phyloP scores from a whole-genome alignment of 1,140 invertebrate genomes.

The Whitmania pigra region DNA sequence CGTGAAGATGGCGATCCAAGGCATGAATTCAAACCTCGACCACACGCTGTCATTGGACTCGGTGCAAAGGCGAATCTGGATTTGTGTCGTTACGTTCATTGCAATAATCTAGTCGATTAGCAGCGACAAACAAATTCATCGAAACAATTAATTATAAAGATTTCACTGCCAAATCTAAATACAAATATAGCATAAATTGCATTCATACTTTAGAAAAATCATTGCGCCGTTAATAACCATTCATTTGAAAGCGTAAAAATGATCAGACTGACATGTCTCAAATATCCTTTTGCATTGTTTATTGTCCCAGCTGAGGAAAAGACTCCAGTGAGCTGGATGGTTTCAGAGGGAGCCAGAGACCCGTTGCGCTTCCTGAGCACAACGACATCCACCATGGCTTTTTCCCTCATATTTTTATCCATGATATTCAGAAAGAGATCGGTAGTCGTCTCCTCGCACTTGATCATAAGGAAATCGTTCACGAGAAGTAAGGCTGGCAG shows the following conservation, averaged over 20 bases:
- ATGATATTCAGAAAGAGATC: slow-evolving; percentile 8
- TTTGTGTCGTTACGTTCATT: too few relatives aligned
- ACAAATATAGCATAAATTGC: not conserved
- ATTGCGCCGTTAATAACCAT: not conserved
- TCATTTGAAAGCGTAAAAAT: not conserved
- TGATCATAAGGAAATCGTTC: too few relatives aligned
- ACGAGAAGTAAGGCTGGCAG: too few relatives aligned
- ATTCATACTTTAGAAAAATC: not conserved
- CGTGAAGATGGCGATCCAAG: slow-evolving; percentile 13
- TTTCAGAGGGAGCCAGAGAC: slow-evolving; percentile 8
- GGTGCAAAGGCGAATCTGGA: slow-evolving; percentile 8
- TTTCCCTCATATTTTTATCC: slow-evolving; percentile 11
- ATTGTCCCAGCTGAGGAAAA: slow-evolving; percentile 17
- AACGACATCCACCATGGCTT: slow-evolving; percentile 16
- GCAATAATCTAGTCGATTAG: too few relatives aligned
- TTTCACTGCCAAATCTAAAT: not conserved
- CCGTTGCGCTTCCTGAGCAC: slow-evolving; percentile 13
- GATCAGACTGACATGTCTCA: not conserved
- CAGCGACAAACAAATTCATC: not conserved
- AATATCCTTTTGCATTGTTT: slow-evolving; percentile 13
- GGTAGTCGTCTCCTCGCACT: too few relatives aligned
- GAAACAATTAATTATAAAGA: not conserved
- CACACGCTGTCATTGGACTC: slow-evolving; percentile 9
- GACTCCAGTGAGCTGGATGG: slow-evolving; percentile 12
- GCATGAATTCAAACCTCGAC: slow-evolving; percentile 8